Percentiles rank a stretch among this genome's conserved stretches.
These are phyloP conservation scores for Lepas anatifera DNA, from an alignment of 2,888 invertebrate genomes.

Conservation along the genomic window DNA sequence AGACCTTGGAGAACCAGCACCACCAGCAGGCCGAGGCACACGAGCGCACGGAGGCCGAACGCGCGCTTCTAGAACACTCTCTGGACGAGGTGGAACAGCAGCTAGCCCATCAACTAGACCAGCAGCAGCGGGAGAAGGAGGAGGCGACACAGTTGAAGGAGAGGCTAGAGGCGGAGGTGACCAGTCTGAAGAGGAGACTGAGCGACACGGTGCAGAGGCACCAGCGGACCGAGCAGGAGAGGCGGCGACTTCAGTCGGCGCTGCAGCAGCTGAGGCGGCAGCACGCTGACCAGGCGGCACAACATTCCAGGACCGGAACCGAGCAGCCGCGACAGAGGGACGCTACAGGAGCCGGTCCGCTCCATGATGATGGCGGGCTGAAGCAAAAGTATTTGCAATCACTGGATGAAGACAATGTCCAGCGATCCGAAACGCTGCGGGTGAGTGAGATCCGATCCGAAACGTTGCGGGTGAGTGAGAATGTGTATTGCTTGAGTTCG, in stretches of 20 bases:
- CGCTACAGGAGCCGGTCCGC: no score
- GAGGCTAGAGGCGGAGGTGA: neutral
- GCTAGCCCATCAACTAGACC: neutral
- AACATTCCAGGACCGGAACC: no score
- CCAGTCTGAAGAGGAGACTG: neutral
- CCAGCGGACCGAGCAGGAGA: neutral
- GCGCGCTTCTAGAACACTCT: neutral
- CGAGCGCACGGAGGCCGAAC: neutral
- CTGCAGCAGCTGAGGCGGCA: neutral
- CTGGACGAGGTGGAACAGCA: neutral
- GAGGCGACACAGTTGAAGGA: neutral
- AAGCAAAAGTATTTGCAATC: no score
- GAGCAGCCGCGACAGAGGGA: no score
- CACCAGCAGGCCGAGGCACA: neutral
- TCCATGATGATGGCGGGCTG: no score
- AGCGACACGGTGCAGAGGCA: neutral
- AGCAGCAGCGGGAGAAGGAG: no score
- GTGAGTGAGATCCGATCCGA: no score
- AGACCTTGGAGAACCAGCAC: neutral
- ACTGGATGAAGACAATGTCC: no score
- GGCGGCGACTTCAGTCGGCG: neutral
- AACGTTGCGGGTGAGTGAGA: no score
- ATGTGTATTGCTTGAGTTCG: no score
- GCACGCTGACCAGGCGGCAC: neutral
- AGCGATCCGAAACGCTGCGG: no score